A percentile compares a stretch with the other conserved stretches of the same genome.
Evolutionary conservation across 2,113 vertebrate species (phyloP).

Genomic region (Varanus salvator): DNA sequence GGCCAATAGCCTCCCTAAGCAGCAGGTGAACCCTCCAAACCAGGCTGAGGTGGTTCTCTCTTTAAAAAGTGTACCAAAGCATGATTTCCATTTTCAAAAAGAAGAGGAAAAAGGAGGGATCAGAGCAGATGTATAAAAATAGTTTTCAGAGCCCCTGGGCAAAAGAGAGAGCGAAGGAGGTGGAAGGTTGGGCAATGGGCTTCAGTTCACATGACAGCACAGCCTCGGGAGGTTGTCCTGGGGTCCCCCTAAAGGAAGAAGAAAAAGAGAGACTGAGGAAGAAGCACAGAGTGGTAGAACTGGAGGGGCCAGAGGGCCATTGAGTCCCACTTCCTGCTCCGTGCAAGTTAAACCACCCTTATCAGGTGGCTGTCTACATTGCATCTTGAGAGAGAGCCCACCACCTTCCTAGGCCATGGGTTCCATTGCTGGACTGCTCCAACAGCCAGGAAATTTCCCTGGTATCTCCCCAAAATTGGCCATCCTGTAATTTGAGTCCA

Average conservation of each 20-base stretch:
- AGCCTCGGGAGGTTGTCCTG: slow-evolving; percentile 88
- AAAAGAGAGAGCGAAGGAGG: slow-evolving; percentile 51
- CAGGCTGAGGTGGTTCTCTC: slow-evolving; percentile 56
- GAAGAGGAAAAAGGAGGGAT: slow-evolving; percentile 3
- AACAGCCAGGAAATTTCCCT: too few species aligned
- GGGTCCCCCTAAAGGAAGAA: slow-evolving; percentile 84
- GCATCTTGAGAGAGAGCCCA: too few species aligned
- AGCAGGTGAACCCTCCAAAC: slow-evolving; percentile 61
- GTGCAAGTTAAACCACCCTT: too few species aligned
- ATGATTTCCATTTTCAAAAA: slow-evolving; percentile 55
- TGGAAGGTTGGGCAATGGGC: slow-evolving; percentile 30
- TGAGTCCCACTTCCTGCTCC: too few species aligned
- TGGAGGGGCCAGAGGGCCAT: too few species aligned
- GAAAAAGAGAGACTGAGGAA: background rate
- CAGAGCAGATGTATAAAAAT: slow-evolving; percentile 80
- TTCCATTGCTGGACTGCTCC: too few species aligned
- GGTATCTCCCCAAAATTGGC: too few species aligned
- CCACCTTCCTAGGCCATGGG: too few species aligned
- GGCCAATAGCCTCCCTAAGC: slow-evolving; percentile 33
- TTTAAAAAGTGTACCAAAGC: slow-evolving; percentile 75
- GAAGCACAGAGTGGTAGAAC: too few species aligned
- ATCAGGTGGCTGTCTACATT: too few species aligned
- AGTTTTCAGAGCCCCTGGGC: slow-evolving; percentile 81
- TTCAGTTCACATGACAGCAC: slow-evolving; percentile 89
- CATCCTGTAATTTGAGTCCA: too few species aligned